A percentile compares a stretch with the other conserved stretches of the same genome.
phyloP scores from a whole-genome alignment of 2,888 invertebrate genomes.

The Caenorhabditis zanzibari region DNA sequence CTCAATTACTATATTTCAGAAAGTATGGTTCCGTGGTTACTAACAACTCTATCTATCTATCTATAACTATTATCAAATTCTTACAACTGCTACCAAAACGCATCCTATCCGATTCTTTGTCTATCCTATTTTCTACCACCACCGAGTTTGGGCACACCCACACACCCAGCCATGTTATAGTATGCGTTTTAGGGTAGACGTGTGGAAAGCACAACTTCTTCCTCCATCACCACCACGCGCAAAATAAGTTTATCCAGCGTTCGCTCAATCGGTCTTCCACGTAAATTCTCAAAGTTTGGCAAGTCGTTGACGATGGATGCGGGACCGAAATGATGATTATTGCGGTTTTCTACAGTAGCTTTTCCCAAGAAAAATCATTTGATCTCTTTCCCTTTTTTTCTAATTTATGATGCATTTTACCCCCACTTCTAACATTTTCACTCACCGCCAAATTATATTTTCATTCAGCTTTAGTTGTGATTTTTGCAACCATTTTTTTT shows the following conservation, averaged over 20 bases:
- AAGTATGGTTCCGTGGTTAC: conserved; percentile 6
- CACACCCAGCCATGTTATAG: conserved; percentile 58
- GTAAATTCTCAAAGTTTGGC: conserved; percentile 80
- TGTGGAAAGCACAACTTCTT: conserved; percentile 64
- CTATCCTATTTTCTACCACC: conserved; percentile 17
- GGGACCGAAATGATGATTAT: conserved; percentile 64
- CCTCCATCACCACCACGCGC: conserved; percentile 67
- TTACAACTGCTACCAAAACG: conserved; percentile 17
- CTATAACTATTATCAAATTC: neutral
- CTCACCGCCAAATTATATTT: neutral
- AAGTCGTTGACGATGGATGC: conserved; percentile 82
- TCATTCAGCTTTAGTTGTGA: neutral
- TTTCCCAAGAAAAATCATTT: neutral
- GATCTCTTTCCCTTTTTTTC: conserved; percentile 9
- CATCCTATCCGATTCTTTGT: neutral
- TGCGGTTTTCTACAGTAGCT: neutral
- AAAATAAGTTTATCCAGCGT: conserved; percentile 82
- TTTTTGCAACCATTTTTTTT: neutral
- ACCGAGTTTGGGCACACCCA: conserved; percentile 52
- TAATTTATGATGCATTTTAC: neutral
- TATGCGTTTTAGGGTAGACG: conserved; percentile 67
- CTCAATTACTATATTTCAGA: conserved; percentile 1
- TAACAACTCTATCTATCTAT: neutral
- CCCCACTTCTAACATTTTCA: neutral
- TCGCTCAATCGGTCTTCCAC: conserved; percentile 79